Evolutionary conservation across 2,797 vertebrate species (phyloP), one percentile per base, ranked within the genome.

Genomic region (Emydoidea blandingii): DNA sequence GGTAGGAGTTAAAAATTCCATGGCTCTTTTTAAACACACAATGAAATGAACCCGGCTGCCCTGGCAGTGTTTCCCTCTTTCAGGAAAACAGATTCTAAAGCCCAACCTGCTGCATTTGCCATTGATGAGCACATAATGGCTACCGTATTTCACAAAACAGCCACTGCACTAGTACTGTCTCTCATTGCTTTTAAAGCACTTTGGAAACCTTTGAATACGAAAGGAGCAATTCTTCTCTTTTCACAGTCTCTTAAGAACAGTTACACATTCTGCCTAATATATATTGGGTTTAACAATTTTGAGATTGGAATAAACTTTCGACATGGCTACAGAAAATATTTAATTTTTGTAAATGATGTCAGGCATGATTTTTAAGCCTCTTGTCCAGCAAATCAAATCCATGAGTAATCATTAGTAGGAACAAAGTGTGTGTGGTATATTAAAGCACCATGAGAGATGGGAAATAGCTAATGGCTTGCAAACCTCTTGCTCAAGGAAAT

Each of bases 401-500:
- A 37, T 25, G 81, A 94, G 34, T 89, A 83, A 90, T 89, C 90
- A 89, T 68, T 91, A 56, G 54, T 44, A 79, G 86, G 86, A 94
- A 79, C 89, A 94, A 94, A 95, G 85, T 74, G n/a, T 86, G 9
- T 83, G 83, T 8, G 34, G 34, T 83, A 56, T 94, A 81, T 94
- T 95, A 90, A 82, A 94, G 90, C 91, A 94, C 62, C 87, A 82
- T 78, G 82, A 81, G 80, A 94, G 92, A 97, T 95, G 94, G 96
- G 95, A 97, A 97, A 90, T 94, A 88, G 82, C 89, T 95, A 97
- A 95, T 91, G 87, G 84, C 88, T 84, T 96, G 92, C 88, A 93
- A 94, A 91, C 57, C 95, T 96, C 92, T 93, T 96, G 88, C 90
- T 92, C 74, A 95, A 95, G 95, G 97, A 97, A 97, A 92, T 96